Evolutionary conservation across 2,888 invertebrate genomes (phyloP).

Genomic region (Metacarcinus magister): DNA sequence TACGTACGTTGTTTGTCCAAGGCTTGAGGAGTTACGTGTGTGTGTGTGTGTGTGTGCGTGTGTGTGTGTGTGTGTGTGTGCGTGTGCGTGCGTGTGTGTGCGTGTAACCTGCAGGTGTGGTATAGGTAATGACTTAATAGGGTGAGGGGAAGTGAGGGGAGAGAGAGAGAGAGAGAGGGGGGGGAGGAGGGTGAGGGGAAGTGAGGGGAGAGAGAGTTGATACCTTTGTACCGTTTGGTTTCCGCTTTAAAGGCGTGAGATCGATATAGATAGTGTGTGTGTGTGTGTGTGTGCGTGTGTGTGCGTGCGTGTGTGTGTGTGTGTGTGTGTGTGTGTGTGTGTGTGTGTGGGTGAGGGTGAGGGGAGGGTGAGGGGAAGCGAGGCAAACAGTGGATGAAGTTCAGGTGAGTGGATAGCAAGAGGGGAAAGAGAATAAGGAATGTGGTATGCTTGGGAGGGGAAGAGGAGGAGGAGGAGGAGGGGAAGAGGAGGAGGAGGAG

Average conservation of each 20-base stretch:
- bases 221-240: not conserved
- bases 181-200: not conserved
- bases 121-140: not conserved
- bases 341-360: not conserved
- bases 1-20: too few species aligned
- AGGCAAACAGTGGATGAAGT: not conserved
- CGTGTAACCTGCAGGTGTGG: not conserved
- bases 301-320: too few species aligned
- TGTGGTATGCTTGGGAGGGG: not conserved
- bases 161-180: not conserved
- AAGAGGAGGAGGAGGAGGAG: too few species aligned
- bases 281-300: not conserved
- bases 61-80: constrained; percentile 15
- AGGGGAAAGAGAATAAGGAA: not conserved
- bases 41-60: constrained; percentile 13
- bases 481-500: too few species aligned
- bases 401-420: not conserved
- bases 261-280: not conserved
- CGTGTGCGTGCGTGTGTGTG: not conserved
- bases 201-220: not conserved
- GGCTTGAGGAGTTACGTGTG: too few species aligned
- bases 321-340: too few species aligned
- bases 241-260: not conserved
- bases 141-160: not conserved
- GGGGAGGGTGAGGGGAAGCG: not conserved